Evolutionary conservation across 92 coral and sea anemone genomes (phyloP), one percentile per base, ranked within the genome.

Genomic region (Siderastrea radians): DNA sequence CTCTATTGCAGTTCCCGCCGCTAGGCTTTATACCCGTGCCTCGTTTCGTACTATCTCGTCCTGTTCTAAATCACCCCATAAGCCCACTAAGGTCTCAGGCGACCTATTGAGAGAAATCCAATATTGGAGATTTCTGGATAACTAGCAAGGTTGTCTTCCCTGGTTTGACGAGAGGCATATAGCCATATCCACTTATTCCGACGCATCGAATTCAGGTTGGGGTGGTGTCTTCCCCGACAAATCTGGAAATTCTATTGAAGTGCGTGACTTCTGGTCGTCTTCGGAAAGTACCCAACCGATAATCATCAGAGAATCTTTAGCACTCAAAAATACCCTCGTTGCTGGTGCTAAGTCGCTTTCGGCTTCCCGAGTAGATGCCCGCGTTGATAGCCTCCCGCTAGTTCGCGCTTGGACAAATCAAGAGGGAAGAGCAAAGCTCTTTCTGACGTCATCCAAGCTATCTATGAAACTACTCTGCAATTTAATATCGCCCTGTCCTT

Each of bases 121-220:
- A 12, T 88, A 80, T 51, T 90, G 92, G 92, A 68, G 90, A 61
- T 93, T 93, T 47, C 80, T 90, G 54, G 93, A 93, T 69, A 68
- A n/a, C 68, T 93, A 91, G 91, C 57, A 72, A 50, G 94, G 88
- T 7, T 84, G 74, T 68, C 77, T 94, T 14, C 93, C 92, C 60
- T 94, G 96, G 94, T 76, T 81, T 62, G 83, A 88, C 11, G 93
- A 94, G 88, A 57, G 90, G 49, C 94, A 91, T 76, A 79, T 54
- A 9, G 88, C 78, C 47, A 71, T 89, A 59, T 38, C 63, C 78
- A 88, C 82, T 59, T 88, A 6, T 84, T 83, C 89, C 68, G 90
- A 91, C 75, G 96, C 96, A 3, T 94, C 91, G 55, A 91, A 91
- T 72, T 88, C 93, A 15, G 96, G 94, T 8, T 94, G 96, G 91